phyloP scores from a whole-genome alignment of 2,797 vertebrate species.

The Arremon brunneinucha region DNA sequence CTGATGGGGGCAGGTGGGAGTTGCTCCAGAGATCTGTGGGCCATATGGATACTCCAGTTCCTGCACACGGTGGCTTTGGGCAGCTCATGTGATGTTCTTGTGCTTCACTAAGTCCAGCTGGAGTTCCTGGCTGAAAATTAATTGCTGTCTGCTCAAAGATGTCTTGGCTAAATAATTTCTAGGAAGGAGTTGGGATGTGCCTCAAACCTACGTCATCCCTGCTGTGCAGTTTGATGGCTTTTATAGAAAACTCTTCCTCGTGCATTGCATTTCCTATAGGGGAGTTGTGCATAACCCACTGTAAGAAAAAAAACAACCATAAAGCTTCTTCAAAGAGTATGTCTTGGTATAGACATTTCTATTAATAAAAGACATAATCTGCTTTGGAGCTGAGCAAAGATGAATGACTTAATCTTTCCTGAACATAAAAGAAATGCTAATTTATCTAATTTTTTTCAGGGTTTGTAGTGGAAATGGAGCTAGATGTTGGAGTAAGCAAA shows the following conservation, averaged over 20 bases:
- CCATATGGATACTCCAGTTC: neutral
- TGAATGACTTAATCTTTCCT: constrained; percentile 15
- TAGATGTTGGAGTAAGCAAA: neutral
- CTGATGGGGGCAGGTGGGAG: neutral
- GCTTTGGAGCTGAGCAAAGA: neutral
- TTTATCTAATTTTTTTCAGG: neutral
- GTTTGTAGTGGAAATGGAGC: neutral
- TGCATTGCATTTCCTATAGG: neutral
- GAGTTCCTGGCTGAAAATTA: constrained; percentile 39
- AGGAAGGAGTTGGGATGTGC: constrained; percentile 11
- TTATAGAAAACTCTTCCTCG: neutral
- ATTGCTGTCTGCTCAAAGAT: constrained; percentile 40
- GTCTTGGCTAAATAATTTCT: constrained; percentile 32
- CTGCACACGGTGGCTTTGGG: neutral
- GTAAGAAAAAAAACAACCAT: neutral
- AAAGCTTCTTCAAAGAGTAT: neutral
- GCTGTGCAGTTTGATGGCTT: neutral
- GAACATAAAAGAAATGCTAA: constrained; percentile 22
- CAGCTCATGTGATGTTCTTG: neutral
- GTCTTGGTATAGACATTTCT: neutral
- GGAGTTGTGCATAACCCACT: neutral
- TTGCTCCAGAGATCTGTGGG: neutral
- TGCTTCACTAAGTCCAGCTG: constrained; percentile 17
- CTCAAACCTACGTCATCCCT: neutral
- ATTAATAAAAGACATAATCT: neutral